Evolutionary conservation across 2,113 vertebrate genomes (phyloP), one percentile per base, ranked within the genome.

Genomic region (Mugil cephalus): DNA sequence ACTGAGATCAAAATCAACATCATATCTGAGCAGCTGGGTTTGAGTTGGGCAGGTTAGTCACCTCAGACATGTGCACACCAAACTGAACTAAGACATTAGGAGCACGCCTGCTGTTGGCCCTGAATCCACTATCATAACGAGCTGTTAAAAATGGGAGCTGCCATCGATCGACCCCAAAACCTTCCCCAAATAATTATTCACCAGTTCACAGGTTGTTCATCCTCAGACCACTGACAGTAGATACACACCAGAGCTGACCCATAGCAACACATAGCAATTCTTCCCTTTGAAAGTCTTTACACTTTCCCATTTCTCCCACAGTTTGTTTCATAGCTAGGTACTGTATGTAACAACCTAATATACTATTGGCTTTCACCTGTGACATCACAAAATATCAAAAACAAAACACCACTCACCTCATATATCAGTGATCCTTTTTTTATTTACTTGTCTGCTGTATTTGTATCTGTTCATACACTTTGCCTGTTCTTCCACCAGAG

Each of bases 31-130:
- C 97, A 99, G 78, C 92, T 99, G 11, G 97, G 98, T 43, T 94
- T 98, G 83, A 99, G 97, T 90, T 99, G 98, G 98, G 96, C 97
- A 0, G 98, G 98, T 99, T 61, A 93, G 96, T 92, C n/a, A 1
- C 48, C 36, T 13, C 7, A 53, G 24, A 51, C 9, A 46, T 24
- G 1, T 46, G n/a, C n/a, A 60, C n/a, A 60, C 1, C 13, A 10
- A 30, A 30, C 14, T 58, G 10, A 58, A 12, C 10, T 8, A 7
- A 21, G 15, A 63, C 42, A 54, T 10, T 8, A 9, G 7, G 30
- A 35, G 7, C 6, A 48, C 12, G 4, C 1, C 40, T 8, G 14
- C 5, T 45, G 43, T 45, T 45, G 43, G 43, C 15, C 11, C 40
- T 30, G 24, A 30, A 30, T 30, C n/a, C n/a, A n/a, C n/a, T n/a